Base-by-base conservation (phyloP, 2,888 invertebrate species). In the Conus canariensis region DNA sequence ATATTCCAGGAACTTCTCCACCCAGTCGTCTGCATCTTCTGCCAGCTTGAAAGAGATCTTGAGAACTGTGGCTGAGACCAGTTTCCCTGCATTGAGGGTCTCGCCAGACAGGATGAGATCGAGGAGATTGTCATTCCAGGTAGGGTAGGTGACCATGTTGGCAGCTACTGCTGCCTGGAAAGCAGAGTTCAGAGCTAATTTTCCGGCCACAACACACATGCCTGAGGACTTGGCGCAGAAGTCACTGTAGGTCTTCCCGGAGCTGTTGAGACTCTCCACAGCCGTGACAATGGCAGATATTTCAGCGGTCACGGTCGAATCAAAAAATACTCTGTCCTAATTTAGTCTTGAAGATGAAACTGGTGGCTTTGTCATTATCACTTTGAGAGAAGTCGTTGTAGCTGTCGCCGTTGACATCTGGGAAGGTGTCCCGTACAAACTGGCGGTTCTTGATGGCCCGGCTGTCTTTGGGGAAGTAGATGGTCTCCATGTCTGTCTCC, bases 401-500 rank as follows among this genome's bases (percentile, higher is more conserved):
- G 59, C 30, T 14, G n/a, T 25, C n/a, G 12, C 58, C 25, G 19
- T 83, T 82, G 56, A 74, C 56, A 70, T 92, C 90, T 1, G 91
- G 90, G 64, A 92, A 92, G 3, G 90, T 89, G 67, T 88, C 83
- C 45, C 88, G 80, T 12, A 90, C 87, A 10, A 56, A 30, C 9
- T 87, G 67, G 74, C 93, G 85, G 80, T 94, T 93, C 16, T 83
- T 45, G n/a, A 91, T 74, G 25, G 94, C 93, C 10, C 91, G 91
- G 88, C 93, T 93, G 88, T 91, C 88, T 80, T 83, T 90, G 60
- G 90, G 94, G 89, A 64, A 91, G 92, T 90, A 93, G 90, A 90
- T 90, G 87, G 70, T 90, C 90, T 58, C 93, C 14, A 94, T 88
- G 85, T 93, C 92, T 14, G 92, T 93, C 45, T 94, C 94, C 9